A percentile compares a stretch with the other conserved stretches of the same genome.
Conservation (phyloP, 2,888 invertebrate species). For the Noctua comes region DNA sequence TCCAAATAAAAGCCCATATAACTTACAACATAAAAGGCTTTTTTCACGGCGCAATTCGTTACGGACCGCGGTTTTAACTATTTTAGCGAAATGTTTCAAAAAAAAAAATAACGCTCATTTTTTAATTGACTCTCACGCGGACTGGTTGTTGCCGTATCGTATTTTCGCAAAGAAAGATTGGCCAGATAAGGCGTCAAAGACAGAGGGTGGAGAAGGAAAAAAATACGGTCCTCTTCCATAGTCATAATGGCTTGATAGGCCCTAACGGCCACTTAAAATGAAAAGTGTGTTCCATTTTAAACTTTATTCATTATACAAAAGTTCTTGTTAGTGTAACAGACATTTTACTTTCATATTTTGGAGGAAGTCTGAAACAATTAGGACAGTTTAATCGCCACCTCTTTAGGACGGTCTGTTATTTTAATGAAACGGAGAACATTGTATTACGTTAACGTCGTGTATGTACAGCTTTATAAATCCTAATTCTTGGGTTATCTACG, state of each 20-base stretch:
- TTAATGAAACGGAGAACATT: slow-evolving; percentile 67
- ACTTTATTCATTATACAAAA: slow-evolving; percentile 80
- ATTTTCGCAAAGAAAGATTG: slow-evolving; percentile 67
- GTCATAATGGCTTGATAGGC: slow-evolving; percentile 78
- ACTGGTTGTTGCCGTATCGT: slow-evolving; percentile 65
- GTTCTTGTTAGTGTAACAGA: slow-evolving; percentile 77
- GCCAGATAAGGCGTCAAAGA: slow-evolving; percentile 69
- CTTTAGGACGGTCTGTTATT: slow-evolving; percentile 68
- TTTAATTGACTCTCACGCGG: slow-evolving; percentile 66
- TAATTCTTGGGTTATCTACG: slow-evolving; percentile 47
- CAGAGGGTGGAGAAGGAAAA: slow-evolving; percentile 59
- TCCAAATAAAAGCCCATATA: slow-evolving; percentile 82
- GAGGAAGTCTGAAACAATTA: slow-evolving; percentile 75
- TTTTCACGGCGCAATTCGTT: slow-evolving; percentile 73
- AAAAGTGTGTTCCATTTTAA: slow-evolving; percentile 80
- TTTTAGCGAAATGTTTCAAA: slow-evolving; percentile 66
- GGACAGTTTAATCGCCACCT: slow-evolving; percentile 70
- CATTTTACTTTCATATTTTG: slow-evolving; percentile 78
- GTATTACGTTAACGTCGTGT: slow-evolving; percentile 60
- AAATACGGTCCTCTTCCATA: slow-evolving; percentile 67
- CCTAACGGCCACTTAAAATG: slow-evolving; percentile 80
- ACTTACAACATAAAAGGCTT: slow-evolving; percentile 76
- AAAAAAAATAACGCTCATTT: slow-evolving; percentile 63
- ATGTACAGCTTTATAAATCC: slow-evolving; percentile 61
- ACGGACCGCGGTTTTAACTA: slow-evolving; percentile 69